phyloP scores from a whole-genome alignment of 2,888 invertebrate species.

The Thera britannica region DNA sequence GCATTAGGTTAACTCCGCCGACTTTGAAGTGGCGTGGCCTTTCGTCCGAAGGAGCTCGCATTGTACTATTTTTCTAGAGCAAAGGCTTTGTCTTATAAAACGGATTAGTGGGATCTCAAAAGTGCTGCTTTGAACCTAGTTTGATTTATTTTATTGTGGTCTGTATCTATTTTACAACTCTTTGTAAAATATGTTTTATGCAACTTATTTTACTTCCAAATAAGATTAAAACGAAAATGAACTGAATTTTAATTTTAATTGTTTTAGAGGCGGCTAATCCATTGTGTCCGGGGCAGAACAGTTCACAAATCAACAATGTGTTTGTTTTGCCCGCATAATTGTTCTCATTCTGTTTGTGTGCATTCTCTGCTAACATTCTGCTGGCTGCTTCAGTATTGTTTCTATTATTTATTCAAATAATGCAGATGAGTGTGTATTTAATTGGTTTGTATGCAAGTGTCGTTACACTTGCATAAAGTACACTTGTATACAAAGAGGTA shows the following conservation, averaged over 20 bases:
- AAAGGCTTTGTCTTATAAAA: conserved; percentile 57
- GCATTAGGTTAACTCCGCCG: conserved; percentile 61
- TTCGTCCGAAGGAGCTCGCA: conserved; percentile 58
- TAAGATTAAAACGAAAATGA: conserved; percentile 24
- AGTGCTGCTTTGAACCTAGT: conserved; percentile 36
- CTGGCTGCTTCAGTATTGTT: conserved; percentile 12
- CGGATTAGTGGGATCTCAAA: conserved; percentile 46
- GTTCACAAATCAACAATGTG: conserved; percentile 28
- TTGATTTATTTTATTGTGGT: conserved; percentile 29
- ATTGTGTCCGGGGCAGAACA: conserved; percentile 17
- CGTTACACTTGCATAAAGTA: conserved; percentile 12
- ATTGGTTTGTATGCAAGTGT: background rate
- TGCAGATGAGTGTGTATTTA: conserved; percentile 6
- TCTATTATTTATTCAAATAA: conserved; percentile 11
- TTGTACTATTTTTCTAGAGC: conserved; percentile 50
- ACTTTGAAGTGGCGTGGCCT: conserved; percentile 62
- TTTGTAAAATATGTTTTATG: conserved; percentile 18
- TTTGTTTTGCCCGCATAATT: conserved; percentile 19
- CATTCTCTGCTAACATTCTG: conserved; percentile 20
- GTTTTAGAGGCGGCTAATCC: conserved; percentile 26
- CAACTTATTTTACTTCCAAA: conserved; percentile 27
- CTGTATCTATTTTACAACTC: conserved; percentile 10
- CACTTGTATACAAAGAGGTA: background rate
- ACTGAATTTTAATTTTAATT: conserved; percentile 25
- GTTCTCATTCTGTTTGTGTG: conserved; percentile 14